Evolutionary conservation across 2,113 vertebrate genomes (phyloP).

Genomic region (Malaclemys terrapin): DNA sequence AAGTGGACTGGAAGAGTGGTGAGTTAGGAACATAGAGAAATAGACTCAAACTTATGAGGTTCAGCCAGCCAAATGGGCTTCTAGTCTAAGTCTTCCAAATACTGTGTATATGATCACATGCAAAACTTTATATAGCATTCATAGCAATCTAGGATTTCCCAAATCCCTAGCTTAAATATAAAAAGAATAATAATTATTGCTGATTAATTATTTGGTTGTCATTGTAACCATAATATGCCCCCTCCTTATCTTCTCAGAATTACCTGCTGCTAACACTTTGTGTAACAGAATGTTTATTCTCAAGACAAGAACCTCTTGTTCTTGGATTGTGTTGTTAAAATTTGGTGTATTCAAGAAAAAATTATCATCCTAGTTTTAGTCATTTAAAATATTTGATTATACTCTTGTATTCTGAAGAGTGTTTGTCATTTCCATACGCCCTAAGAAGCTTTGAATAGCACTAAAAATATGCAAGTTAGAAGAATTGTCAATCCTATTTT

Average conservation of each 20-base stretch:
- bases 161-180: neutral
- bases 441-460: neutral
- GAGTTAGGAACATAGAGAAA: rapidly evolving
- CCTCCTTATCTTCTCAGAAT: neutral
- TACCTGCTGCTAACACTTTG: neutral
- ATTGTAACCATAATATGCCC: neutral
- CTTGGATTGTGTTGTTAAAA: neutral
- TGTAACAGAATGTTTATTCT: neutral
- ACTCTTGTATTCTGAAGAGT: neutral
- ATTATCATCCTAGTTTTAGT: neutral
- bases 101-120: neutral
- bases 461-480: neutral
- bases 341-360: neutral
- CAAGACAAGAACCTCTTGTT: neutral
- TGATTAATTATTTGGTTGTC: neutral
- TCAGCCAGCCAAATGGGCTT: neutral
- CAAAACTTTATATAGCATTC: neutral
- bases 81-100: neutral
- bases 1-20: neutral
- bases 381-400: neutral
- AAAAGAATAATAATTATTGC: neutral
- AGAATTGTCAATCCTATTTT: neutral
- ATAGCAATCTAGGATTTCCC: neutral
- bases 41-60: neutral
- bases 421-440: neutral